Percentiles rank a stretch among this genome's conserved stretches.
Evolutionary conservation across 2,888 invertebrate species (phyloP).

Genomic region (Raillietiella orientalis): DNA sequence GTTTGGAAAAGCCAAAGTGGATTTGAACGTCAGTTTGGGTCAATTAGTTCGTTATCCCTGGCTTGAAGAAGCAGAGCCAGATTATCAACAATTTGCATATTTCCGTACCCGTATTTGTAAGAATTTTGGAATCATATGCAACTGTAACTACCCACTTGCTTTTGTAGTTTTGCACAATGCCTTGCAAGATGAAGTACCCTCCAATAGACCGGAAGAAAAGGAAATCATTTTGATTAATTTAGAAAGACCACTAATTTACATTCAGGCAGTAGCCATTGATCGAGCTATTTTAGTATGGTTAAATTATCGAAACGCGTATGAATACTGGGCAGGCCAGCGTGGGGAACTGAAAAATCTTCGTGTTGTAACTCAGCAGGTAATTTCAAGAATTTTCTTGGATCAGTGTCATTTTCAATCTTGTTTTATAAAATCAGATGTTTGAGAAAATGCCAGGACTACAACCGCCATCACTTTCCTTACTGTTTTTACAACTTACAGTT

Average conservation of each 20-base stretch:
- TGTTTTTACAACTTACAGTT: conserved; percentile 74
- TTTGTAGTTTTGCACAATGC: conserved; percentile 28
- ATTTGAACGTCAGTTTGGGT: conserved; percentile 76
- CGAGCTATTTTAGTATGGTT: conserved; percentile 95
- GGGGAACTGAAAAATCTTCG: conserved; percentile 58
- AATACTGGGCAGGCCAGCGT: conserved; percentile 93
- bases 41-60: conserved; percentile 70
- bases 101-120: conserved; percentile 71
- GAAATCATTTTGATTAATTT: conserved; percentile 49
- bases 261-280: conserved; percentile 89
- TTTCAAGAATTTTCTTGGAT: conserved; percentile 1
- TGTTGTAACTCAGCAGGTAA: conserved; percentile 32
- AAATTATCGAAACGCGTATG: conserved; percentile 96
- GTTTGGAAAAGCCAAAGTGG: conserved; percentile 36
- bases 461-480: conserved; percentile 47
- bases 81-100: conserved; percentile 91
- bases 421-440: conserved; percentile 11
- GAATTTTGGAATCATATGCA: background rate
- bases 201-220: conserved; percentile 8
- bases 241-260: conserved; percentile 71
- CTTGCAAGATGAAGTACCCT: conserved; percentile 53
- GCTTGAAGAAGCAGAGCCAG: conserved; percentile 88
- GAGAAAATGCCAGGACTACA: conserved; percentile 42
- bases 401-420: conserved; percentile 13
- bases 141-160: background rate